Percentiles rank a stretch among this genome's conserved stretches.
phyloP scores from a whole-genome alignment of 2,797 vertebrate genomes.

The Hirundo rustica region DNA sequence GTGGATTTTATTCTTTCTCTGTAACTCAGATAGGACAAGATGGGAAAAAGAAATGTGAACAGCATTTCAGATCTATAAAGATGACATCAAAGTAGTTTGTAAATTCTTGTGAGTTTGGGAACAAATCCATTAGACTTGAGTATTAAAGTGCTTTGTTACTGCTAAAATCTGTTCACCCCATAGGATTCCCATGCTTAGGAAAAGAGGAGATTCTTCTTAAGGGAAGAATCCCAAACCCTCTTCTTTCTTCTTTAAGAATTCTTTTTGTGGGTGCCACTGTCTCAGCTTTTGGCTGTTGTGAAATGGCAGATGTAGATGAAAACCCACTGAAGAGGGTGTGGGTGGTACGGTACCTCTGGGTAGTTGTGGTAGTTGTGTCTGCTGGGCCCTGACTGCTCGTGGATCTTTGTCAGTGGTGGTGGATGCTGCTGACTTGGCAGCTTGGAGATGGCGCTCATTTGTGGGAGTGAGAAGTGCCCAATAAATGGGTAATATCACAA shows the following conservation, averaged over 20 bases:
- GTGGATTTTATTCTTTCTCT: neutral
- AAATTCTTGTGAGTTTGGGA: neutral
- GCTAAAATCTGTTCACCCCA: neutral
- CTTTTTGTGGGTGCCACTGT: neutral
- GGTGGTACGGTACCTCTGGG: neutral
- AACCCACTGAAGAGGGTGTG: neutral
- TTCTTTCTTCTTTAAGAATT: neutral
- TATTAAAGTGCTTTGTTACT: neutral
- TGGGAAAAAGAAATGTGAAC: neutral
- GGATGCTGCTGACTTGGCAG: neutral
- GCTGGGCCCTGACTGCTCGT: neutral
- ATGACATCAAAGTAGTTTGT: neutral
- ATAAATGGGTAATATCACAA: neutral
- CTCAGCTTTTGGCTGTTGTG: neutral
- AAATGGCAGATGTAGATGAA: neutral
- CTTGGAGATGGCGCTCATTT: rapidly evolving
- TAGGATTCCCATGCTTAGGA: neutral
- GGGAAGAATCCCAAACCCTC: neutral
- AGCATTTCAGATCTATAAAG: neutral
- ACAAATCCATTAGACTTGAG: neutral
- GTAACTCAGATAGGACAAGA: neutral
- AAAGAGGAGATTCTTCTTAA: neutral
- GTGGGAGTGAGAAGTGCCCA: neutral
- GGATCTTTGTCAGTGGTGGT: neutral
- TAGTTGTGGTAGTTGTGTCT: neutral